These are phyloP conservation scores for Falco novaeseelandiae DNA, from an alignment of 2,797 vertebrate genomes.

Conservation along the genomic window DNA sequence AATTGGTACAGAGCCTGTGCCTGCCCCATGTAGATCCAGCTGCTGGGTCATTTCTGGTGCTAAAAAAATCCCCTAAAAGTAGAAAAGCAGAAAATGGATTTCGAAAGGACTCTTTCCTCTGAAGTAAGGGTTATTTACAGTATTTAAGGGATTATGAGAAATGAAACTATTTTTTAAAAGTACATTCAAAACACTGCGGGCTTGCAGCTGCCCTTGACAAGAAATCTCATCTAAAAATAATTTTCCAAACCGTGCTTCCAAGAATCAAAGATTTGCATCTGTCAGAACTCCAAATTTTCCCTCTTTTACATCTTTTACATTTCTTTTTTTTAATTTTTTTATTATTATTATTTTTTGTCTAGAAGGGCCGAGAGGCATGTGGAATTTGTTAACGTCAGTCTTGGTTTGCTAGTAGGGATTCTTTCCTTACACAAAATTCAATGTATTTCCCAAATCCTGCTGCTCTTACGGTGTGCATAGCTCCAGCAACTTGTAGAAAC, in stretches of 20 bases:
- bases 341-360: background rate
- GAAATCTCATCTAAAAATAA: conserved; percentile 56
- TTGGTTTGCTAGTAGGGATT: background rate
- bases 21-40: background rate
- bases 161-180: conserved; percentile 25
- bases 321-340: background rate
- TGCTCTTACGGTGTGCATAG: background rate
- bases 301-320: background rate
- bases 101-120: conserved; percentile 14
- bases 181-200: background rate
- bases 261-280: conserved; percentile 48
- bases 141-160: conserved; percentile 38
- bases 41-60: background rate
- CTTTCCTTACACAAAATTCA: background rate
- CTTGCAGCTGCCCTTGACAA: conserved; percentile 45
- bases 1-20: background rate
- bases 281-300: conserved; percentile 38
- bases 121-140: conserved; percentile 16
- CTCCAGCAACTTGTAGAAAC: background rate
- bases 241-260: conserved; percentile 45
- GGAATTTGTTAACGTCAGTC: background rate
- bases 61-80: conserved; percentile 4
- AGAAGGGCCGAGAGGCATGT: background rate
- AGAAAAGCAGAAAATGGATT: conserved; percentile 22
- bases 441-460: background rate